phyloP scores from a whole-genome alignment of 2,888 invertebrate species.

The Dysmachus trigonus region DNA sequence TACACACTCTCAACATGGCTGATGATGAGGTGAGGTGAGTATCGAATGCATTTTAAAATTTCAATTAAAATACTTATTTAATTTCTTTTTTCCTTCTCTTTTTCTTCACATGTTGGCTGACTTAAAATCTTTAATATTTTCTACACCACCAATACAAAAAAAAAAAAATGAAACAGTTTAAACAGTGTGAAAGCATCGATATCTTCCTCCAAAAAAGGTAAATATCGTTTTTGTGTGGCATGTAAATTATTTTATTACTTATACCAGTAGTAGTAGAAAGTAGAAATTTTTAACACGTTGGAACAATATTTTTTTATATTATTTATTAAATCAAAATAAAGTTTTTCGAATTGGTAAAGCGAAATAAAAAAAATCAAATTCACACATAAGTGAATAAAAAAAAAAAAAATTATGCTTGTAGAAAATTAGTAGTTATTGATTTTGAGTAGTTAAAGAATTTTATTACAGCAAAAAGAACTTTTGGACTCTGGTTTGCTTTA shows the following conservation, averaged over 20 bases:
- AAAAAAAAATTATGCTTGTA: neutral
- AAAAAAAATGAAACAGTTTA: neutral
- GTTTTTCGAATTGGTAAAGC: neutral
- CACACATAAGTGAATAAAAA: constrained; percentile 32
- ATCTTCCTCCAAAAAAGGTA: neutral
- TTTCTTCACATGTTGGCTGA: neutral
- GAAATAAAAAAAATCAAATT: neutral
- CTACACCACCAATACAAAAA: neutral
- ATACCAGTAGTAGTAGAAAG: neutral
- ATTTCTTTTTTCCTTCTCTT: neutral
- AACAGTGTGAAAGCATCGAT: neutral
- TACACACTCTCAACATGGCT: constrained; percentile 76
- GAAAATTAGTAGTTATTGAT: neutral
- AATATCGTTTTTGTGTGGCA: neutral
- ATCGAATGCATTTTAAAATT: constrained; percentile 53
- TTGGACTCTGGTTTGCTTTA: neutral
- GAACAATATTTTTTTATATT: neutral
- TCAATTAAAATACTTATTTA: neutral
- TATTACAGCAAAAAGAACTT: neutral
- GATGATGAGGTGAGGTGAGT: constrained; percentile 95
- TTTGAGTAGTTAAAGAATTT: neutral
- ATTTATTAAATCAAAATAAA: neutral
- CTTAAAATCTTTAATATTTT: neutral
- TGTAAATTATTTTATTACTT: neutral
- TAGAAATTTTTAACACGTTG: neutral